These are phyloP conservation scores for Heliconius sara DNA, from an alignment of 2,888 invertebrate species.

Conservation along the genomic window DNA sequence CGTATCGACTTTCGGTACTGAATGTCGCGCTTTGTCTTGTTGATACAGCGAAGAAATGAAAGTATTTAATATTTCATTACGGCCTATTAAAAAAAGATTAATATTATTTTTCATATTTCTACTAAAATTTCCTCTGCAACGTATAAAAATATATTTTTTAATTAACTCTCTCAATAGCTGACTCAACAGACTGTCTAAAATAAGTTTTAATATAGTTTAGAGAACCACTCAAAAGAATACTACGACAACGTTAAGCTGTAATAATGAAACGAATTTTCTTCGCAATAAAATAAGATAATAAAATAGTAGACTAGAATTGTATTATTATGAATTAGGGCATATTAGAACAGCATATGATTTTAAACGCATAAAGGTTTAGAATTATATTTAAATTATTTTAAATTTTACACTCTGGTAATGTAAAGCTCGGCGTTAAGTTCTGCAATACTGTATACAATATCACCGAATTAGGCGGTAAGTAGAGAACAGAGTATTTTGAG, in stretches of 20 bases:
- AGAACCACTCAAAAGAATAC: background rate
- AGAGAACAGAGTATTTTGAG: background rate
- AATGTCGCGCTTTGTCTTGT: no score
- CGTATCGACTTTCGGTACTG: no score
- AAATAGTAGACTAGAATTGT: background rate
- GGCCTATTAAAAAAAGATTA: no score
- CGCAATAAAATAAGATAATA: background rate
- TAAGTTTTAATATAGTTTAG: conserved; percentile 7
- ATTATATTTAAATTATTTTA: background rate
- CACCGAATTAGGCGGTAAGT: background rate
- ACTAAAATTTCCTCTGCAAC: background rate
- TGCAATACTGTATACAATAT: background rate
- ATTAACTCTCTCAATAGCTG: background rate
- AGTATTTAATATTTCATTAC: no score
- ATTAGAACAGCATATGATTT: background rate
- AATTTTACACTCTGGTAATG: background rate
- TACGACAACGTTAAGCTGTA: background rate
- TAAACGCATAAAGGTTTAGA: background rate
- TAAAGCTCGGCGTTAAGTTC: background rate
- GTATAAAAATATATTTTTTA: background rate
- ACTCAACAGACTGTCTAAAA: conserved; percentile 8
- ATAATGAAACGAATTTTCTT: background rate
- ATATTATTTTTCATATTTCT: background rate
- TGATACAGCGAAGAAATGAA: no score
- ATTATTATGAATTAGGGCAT: background rate